phyloP scores from a whole-genome alignment of 2,888 invertebrate genomes.

The Caenorhabditis zanzibari region DNA sequence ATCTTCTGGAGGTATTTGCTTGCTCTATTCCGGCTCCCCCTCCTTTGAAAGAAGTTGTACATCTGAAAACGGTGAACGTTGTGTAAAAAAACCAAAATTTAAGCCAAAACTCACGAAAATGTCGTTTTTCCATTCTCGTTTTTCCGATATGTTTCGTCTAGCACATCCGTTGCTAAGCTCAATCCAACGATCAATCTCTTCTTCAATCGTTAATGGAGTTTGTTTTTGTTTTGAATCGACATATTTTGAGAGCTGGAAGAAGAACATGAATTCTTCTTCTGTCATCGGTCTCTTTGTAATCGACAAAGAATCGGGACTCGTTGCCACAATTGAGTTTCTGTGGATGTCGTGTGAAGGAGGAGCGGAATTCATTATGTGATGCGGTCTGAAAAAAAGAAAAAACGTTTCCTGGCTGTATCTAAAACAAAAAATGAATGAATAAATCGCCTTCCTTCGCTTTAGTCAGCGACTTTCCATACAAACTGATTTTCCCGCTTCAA shows the following conservation, averaged over 20 bases:
- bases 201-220: background rate
- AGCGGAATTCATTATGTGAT: constrained; percentile 7
- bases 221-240: background rate
- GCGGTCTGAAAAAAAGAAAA: constrained; percentile 2
- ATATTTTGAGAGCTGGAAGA: background rate
- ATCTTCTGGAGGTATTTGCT: constrained; percentile 28
- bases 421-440: background rate
- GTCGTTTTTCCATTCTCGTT: constrained; percentile 5
- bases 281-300: background rate
- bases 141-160: background rate
- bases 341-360: constrained; percentile 5
- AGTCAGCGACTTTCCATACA: background rate
- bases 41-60: constrained; percentile 46
- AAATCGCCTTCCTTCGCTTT: background rate
- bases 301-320: background rate
- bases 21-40: constrained; percentile 15
- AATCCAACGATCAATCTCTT: constrained; percentile 16
- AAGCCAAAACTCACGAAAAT: constrained; percentile 24
- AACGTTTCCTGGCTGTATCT: background rate
- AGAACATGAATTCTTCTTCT: constrained; percentile 18
- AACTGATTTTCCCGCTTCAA: background rate
- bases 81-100: background rate
- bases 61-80: constrained; percentile 8
- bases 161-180: background rate
- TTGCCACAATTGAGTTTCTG: background rate